Conservation (phyloP, 2,888 invertebrate species). For the Acleris holmiana region DNA sequence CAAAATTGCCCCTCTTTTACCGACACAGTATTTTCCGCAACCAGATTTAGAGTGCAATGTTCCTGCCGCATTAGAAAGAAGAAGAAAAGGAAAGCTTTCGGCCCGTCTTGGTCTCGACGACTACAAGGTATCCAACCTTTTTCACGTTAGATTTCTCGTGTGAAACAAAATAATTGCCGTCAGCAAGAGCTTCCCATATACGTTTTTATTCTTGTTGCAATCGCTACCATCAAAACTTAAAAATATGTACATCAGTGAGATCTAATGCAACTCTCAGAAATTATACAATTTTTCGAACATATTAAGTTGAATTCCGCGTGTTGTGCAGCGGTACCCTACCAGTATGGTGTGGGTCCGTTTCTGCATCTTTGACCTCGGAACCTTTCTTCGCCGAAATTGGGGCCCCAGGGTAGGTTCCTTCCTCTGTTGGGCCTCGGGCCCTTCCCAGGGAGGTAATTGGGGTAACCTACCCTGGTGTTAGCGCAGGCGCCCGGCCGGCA, state of each 20-base stretch:
- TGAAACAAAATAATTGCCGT: background rate
- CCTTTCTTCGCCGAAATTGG: slow-evolving; percentile 68
- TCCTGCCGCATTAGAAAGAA: no score
- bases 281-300: slow-evolving; percentile 25
- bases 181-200: background rate
- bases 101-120: no score
- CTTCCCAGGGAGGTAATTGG: slow-evolving; percentile 62
- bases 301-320: slow-evolving; percentile 8
- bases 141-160: no score
- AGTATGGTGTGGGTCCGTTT: slow-evolving; percentile 72
- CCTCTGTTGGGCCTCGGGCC: slow-evolving; percentile 60
- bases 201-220: background rate
- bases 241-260: slow-evolving; percentile 37
- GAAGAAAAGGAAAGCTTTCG: no score
- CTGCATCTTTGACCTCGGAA: slow-evolving; percentile 72
- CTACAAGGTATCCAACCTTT: no score
- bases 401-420: slow-evolving; percentile 72
- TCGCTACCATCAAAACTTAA: slow-evolving; percentile 16
- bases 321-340: slow-evolving; percentile 52
- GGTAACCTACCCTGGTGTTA: slow-evolving; percentile 56
- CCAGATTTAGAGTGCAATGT: no score
- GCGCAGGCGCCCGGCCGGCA: slow-evolving; percentile 69
- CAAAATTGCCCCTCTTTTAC: no score
- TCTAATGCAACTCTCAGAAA: slow-evolving; percentile 20
- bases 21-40: no score